phyloP scores from a whole-genome alignment of 64 coral and sea anemone species.

The Hydrozoanthus tunicans region DNA sequence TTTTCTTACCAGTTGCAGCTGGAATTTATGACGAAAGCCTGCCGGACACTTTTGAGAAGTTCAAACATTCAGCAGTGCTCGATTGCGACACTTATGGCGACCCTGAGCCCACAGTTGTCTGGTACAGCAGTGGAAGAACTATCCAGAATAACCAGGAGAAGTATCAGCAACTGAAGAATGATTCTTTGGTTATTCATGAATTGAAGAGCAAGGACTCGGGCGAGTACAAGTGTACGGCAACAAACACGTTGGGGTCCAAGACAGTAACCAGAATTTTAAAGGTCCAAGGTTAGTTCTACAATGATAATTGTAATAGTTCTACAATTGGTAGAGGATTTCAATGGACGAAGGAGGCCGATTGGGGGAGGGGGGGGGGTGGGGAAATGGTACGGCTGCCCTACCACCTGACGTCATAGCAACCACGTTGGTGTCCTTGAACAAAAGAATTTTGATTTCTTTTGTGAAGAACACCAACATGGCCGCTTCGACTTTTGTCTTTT shows the following conservation, averaged over 20 bases:
- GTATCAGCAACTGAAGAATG: slow-evolving; percentile 69
- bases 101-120: slow-evolving; percentile 76
- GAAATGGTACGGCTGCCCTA: no score
- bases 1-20: slow-evolving; percentile 65
- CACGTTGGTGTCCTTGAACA: no score
- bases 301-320: not conserved
- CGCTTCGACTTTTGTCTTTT: no score
- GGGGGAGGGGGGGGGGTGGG: no score
- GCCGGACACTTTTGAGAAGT: slow-evolving; percentile 60
- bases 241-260: slow-evolving; percentile 54
- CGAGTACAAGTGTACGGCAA: slow-evolving; percentile 79
- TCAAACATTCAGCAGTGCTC: slow-evolving; percentile 63
- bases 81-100: slow-evolving; percentile 81
- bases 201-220: slow-evolving; percentile 67
- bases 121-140: slow-evolving; percentile 74
- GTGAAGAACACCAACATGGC: no score
- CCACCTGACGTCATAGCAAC: no score
- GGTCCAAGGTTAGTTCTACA: slow-evolving; percentile 69
- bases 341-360: no score
- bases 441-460: no score
- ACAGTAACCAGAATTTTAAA: slow-evolving; percentile 63
- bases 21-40: slow-evolving; percentile 69
- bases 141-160: slow-evolving; percentile 55
- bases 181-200: slow-evolving; percentile 66
- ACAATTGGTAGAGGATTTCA: not conserved